Evolutionary conservation across 2,888 invertebrate genomes (phyloP).

Genomic region (Mesorhabditis sp.): DNA sequence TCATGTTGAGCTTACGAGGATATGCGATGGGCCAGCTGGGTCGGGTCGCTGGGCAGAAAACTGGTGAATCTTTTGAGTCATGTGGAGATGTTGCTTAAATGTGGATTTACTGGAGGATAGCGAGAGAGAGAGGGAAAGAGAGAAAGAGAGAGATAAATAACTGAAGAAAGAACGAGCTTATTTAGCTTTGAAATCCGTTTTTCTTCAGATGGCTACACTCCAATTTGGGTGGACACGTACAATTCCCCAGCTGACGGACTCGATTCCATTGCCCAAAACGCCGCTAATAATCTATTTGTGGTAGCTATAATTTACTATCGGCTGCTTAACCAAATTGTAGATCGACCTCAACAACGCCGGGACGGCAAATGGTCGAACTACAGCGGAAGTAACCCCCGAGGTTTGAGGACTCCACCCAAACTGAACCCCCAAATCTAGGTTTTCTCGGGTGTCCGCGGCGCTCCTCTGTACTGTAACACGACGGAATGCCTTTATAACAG

Average conservation of each 20-base stretch:
- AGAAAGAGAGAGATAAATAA: no score
- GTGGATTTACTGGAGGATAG: no score
- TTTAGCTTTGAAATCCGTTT: no score
- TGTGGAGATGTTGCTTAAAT: no score
- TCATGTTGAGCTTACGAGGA: background rate
- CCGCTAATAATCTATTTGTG: background rate
- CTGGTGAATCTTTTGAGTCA: background rate
- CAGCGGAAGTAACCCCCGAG: background rate
- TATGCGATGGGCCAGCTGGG: background rate
- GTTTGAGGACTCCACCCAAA: background rate
- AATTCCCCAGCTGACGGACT: background rate
- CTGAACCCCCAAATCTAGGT: background rate
- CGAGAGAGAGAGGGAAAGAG: no score
- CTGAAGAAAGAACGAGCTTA: no score
- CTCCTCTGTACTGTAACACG: constrained; percentile 1
- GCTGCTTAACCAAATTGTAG: background rate
- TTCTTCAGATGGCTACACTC: background rate
- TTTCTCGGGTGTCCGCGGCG: background rate
- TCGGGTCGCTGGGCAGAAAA: background rate
- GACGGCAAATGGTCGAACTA: background rate
- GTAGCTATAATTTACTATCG: background rate
- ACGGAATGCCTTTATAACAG: background rate
- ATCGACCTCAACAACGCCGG: background rate
- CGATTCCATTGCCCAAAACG: background rate
- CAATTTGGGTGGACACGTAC: background rate